phyloP scores from a whole-genome alignment of 1,140 invertebrate species.

The Zaprionus ghesquierei region DNA sequence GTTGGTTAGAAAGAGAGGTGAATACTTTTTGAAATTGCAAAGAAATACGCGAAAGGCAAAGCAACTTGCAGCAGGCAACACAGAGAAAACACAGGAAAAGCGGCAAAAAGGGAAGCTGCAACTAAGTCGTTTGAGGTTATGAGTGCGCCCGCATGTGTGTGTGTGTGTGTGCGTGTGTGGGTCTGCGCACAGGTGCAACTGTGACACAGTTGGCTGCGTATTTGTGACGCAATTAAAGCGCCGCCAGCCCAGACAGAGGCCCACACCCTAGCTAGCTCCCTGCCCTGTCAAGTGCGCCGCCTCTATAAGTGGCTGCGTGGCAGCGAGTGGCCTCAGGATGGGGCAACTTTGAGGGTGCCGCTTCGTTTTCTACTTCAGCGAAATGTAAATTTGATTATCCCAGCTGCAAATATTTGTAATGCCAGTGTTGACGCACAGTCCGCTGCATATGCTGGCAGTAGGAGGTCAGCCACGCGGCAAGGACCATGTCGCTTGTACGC shows the following conservation, averaged over 20 bases:
- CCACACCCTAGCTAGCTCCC: neutral
- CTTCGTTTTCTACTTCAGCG: constrained; percentile 63
- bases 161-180: constrained; percentile 2
- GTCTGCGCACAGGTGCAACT: constrained; percentile 53
- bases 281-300: neutral
- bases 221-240: constrained; percentile 59
- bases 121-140: no score
- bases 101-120: neutral
- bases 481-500: neutral
- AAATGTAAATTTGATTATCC: constrained; percentile 81
- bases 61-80: neutral
- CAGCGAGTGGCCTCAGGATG: neutral
- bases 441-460: constrained; percentile 3
- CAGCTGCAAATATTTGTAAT: constrained; percentile 66
- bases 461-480: neutral
- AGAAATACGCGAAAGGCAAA: neutral
- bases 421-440: constrained; percentile 21
- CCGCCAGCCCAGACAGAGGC: neutral
- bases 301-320: neutral
- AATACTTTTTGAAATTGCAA: neutral
- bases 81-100: neutral
- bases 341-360: neutral
- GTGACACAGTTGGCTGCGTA: constrained; percentile 12
- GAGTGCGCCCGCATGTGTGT: no score
- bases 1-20: neutral